Percentiles rank a stretch among this genome's conserved stretches.
Conservation (phyloP, 2,888 invertebrate genomes). For the Antheraea yamamai region DNA sequence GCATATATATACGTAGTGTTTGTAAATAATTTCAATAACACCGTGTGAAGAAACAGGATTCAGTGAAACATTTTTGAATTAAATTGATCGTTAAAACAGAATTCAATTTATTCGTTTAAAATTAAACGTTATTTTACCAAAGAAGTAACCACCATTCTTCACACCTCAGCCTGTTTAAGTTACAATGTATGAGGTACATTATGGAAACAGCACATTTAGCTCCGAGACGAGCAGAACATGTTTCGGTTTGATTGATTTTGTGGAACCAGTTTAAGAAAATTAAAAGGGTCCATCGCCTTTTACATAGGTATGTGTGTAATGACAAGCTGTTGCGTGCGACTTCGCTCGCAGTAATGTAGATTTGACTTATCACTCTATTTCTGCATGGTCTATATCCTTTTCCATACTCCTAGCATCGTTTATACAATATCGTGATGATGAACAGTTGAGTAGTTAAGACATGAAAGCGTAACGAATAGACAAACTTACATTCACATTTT, state of each 20-base stretch:
- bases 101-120: neutral
- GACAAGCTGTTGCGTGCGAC: too few relatives aligned
- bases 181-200: conserved; percentile 59
- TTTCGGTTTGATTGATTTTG: conserved; percentile 50
- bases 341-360: too few relatives aligned
- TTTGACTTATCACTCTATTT: too few relatives aligned
- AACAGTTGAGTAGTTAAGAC: too few relatives aligned
- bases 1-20: too few relatives aligned
- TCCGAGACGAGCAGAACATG: conserved; percentile 45
- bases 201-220: conserved; percentile 64
- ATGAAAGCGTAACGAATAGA: too few relatives aligned
- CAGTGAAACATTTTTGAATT: neutral
- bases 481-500: too few relatives aligned
- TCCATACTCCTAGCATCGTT: too few relatives aligned
- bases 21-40: neutral
- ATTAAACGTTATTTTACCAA: conserved; percentile 26
- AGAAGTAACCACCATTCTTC: conserved; percentile 50
- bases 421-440: too few relatives aligned
- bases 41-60: neutral
- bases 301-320: neutral
- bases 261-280: conserved; percentile 21
- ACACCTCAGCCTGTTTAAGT: conserved; percentile 55
- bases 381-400: too few relatives aligned
- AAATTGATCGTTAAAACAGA: neutral
- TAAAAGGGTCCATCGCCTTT: conserved; percentile 8